phyloP scores from a whole-genome alignment of 1,140 invertebrate genomes.

The Drosophila biarmipes region DNA sequence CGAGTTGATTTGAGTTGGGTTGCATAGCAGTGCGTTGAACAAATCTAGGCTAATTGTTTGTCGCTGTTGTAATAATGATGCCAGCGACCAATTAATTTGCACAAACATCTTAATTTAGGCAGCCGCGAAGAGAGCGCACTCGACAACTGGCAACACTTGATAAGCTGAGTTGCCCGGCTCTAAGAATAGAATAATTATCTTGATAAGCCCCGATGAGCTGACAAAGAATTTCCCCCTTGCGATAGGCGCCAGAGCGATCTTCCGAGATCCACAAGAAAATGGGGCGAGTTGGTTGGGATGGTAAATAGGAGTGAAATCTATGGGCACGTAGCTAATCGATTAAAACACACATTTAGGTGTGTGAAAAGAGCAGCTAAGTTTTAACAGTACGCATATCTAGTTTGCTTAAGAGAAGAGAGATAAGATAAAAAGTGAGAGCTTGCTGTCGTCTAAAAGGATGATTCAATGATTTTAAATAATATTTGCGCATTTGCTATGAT shows the following conservation, averaged over 20 bases:
- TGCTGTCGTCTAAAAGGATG: not conserved
- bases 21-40: conserved; percentile 20
- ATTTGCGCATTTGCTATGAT: not conserved
- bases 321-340: not conserved
- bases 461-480: not conserved
- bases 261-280: not conserved
- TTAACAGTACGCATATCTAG: no score
- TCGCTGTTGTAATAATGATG: conserved; percentile 82
- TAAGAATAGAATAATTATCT: conserved; percentile 49
- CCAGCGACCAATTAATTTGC: conserved; percentile 83
- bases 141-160: conserved; percentile 5
- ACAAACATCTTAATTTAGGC: conserved; percentile 82
- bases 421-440: not conserved
- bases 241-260: not conserved
- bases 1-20: conserved; percentile 5
- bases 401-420: no score
- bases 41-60: conserved; percentile 83
- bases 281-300: not conserved
- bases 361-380: no score
- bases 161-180: conserved; percentile 12
- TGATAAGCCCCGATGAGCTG: conserved; percentile 25
- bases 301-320: not conserved
- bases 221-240: conserved; percentile 4
- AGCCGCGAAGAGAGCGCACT: conserved; percentile 39
- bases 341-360: not conserved